These are phyloP conservation scores for Morinoia aosen DNA, from an alignment of 2,888 invertebrate species.

Conservation along the genomic window DNA sequence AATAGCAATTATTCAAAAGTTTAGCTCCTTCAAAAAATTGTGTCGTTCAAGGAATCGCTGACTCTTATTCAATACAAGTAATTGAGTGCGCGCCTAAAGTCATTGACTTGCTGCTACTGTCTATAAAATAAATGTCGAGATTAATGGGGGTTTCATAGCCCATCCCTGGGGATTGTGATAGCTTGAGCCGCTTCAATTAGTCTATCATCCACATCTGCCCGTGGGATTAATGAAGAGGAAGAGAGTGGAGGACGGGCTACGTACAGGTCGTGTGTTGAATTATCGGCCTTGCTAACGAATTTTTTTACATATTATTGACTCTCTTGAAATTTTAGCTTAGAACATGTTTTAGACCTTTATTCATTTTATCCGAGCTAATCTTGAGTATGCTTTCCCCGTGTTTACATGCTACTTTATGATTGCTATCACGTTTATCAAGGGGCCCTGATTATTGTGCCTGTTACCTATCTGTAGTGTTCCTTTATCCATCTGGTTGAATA, in stretches of 20 bases:
- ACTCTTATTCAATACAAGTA: not conserved
- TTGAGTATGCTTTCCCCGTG: too few relatives aligned
- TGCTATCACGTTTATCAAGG: too few relatives aligned
- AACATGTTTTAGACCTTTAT: not conserved
- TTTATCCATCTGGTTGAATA: too few relatives aligned
- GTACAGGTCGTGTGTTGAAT: not conserved
- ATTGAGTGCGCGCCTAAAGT: not conserved
- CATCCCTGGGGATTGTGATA: not conserved
- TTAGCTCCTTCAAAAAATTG: not conserved
- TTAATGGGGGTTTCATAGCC: not conserved
- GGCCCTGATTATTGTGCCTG: too few relatives aligned
- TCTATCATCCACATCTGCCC: slow-evolving; percentile 26
- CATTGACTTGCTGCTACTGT: not conserved
- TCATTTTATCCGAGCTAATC: too few relatives aligned
- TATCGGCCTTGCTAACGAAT: not conserved
- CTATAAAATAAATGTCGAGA: not conserved
- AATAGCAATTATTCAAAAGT: not conserved
- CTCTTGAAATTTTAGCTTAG: not conserved
- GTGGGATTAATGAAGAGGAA: not conserved
- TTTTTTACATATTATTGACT: not conserved
- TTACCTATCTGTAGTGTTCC: too few relatives aligned
- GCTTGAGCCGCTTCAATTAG: slow-evolving; percentile 8
- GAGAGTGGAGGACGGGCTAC: not conserved
- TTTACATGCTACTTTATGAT: too few relatives aligned
- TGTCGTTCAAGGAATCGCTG: not conserved